Percentiles rank a stretch among this genome's conserved stretches.
These are phyloP conservation scores for Cosmopolites sordidus DNA, from an alignment of 2,888 invertebrate species.

Conservation along the genomic window DNA sequence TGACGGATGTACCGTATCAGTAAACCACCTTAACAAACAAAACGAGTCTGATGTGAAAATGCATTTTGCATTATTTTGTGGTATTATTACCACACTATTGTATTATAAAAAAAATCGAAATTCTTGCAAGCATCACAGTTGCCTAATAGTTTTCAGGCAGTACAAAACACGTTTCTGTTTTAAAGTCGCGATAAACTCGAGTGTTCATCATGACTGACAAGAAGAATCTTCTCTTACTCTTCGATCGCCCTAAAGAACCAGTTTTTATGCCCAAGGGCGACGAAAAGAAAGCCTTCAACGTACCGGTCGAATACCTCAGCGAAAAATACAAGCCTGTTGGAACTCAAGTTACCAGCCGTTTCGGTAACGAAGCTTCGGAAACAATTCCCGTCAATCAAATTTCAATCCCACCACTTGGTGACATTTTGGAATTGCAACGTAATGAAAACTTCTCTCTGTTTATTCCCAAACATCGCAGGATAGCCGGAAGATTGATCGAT, in stretches of 20 bases:
- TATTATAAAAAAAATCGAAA: not conserved
- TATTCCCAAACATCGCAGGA: constrained; percentile 63
- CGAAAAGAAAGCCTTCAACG: constrained; percentile 58
- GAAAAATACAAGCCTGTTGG: constrained; percentile 57
- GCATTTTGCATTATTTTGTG: not conserved
- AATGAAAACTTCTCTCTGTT: constrained; percentile 72
- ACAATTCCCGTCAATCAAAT: constrained; percentile 55
- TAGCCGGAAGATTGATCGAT: constrained; percentile 67
- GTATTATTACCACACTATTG: not conserved
- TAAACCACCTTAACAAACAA: constrained; percentile 1
- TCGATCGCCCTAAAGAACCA: constrained; percentile 73
- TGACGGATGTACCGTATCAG: not conserved
- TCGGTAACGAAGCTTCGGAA: constrained; percentile 52
- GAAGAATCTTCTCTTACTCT: constrained; percentile 61
- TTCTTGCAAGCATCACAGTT: not conserved
- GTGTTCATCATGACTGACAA: constrained; percentile 18
- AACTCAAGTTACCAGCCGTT: constrained; percentile 55
- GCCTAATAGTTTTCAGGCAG: not conserved
- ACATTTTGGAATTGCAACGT: constrained; percentile 55
- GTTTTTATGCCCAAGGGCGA: constrained; percentile 73
- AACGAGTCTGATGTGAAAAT: not conserved
- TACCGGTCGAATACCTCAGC: constrained; percentile 41
- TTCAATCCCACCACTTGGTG: constrained; percentile 55
- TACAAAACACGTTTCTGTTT: not conserved
- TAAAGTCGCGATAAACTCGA: not conserved